Base-by-base conservation (phyloP, 2,113 vertebrate species). In the Cathartes aura region DNA sequence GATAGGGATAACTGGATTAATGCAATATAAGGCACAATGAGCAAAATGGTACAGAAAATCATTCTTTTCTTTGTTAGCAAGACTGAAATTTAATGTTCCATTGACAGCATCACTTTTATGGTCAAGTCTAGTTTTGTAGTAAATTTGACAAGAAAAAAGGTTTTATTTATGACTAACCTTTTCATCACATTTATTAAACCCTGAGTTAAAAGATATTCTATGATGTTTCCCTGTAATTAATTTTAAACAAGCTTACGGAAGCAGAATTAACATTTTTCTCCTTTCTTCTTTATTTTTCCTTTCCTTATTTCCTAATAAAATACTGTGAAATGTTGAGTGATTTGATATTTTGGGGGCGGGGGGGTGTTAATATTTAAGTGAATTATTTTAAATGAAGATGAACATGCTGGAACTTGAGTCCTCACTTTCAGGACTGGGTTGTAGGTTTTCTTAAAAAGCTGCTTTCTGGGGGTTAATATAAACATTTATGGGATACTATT, bases 61-160 rank as follows among this genome's bases (percentile, higher is more conserved):
- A 53, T 42, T 90, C 6, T 92, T 84, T 94, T 73, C 21, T 78
- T 70, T 63, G 4, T 87, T 76, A 95, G 24, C 19, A 94, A 42
- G 21, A 87, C 64, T 94, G 85, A 93, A 97, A 89, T 96, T 71
- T 85, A 76, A 48, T 53, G 50, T 68, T 53, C 55, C 30, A 83
- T 86, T 90, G 56, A n/a, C 42, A 47, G 23, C 30, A 87, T 50
- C 15, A 43, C 13, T 70, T 95, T 92, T 63, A 64, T 59, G 32
- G 34, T 80, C 47, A 94, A 79, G 11, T 87, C 58, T 83, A 58
- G 15, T 76, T 91, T 80, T 73, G 17, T 48, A 53, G 48, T 45
- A 47, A 83, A 58, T 88, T 82, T 72, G n/a, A 84, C 59, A 94
- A 89, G 75, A 48, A 92, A 93, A 47, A 78, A 27, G 15, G 4